Conservation (phyloP, 2,888 invertebrate species). For the Harpagoxenus sublaevis region DNA sequence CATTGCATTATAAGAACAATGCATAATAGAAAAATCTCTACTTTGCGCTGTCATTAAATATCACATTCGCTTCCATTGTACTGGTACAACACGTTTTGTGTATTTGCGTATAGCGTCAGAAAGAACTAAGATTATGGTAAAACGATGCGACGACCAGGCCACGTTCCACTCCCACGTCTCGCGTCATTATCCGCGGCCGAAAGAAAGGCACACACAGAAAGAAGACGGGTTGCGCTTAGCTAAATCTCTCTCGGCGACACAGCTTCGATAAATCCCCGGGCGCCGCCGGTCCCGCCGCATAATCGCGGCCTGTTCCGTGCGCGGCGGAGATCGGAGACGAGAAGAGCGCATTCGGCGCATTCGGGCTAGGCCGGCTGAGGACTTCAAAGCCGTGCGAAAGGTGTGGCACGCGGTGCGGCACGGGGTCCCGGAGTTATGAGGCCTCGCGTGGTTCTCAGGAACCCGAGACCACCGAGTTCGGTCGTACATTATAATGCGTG, state of each 20-base stretch:
- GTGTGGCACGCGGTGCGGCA: conserved; percentile 71
- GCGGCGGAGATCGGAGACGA: not conserved
- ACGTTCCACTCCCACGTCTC: conserved; percentile 31
- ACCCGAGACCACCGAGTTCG: conserved; percentile 79
- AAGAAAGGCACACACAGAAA: not conserved
- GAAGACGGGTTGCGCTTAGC: not conserved
- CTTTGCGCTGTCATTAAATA: not conserved
- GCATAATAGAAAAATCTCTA: not conserved
- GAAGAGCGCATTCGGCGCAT: not conserved
- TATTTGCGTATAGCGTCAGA: not conserved
- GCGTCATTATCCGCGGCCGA: conserved; percentile 14
- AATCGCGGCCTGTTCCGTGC: conserved; percentile 1
- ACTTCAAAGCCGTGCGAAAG: conserved; percentile 78
- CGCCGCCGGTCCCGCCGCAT: conserved; percentile 34
- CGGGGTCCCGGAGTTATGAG: conserved; percentile 68
- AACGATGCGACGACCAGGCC: conserved; percentile 11
- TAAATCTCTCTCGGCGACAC: conserved; percentile 25
- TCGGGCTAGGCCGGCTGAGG: conserved; percentile 32
- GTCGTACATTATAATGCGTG: conserved; percentile 71
- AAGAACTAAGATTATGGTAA: conserved; percentile 3
- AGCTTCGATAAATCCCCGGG: conserved; percentile 38
- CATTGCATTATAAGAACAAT: not conserved
- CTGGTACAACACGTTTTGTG: not conserved
- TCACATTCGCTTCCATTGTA: not conserved
- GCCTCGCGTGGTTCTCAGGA: conserved; percentile 78